Evolutionary conservation across 2,888 invertebrate species (phyloP).

Genomic region (Microplitis manilae): DNA sequence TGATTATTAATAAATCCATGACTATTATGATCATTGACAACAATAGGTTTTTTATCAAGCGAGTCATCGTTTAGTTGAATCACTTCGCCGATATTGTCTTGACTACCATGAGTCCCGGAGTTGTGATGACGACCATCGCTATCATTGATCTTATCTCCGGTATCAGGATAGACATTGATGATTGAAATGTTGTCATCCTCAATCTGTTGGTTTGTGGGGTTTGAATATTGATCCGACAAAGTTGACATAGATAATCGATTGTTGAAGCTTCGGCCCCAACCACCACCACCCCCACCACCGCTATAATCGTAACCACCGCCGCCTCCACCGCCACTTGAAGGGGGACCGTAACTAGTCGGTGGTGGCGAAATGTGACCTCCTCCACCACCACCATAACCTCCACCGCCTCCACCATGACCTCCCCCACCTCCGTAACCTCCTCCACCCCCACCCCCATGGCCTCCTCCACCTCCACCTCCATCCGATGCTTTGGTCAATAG

Average conservation of each 20-base stretch:
- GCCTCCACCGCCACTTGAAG: constrained; percentile 60
- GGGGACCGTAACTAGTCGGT: constrained; percentile 62
- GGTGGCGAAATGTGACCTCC: constrained; percentile 56
- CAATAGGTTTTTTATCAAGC: background rate
- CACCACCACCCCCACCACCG: constrained; percentile 68
- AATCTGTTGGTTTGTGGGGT: constrained; percentile 43
- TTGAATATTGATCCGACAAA: constrained; percentile 37
- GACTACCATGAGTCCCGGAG: constrained; percentile 33
- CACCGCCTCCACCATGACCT: constrained; percentile 69
- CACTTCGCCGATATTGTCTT: constrained; percentile 24
- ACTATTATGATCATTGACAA: too few relatives aligned
- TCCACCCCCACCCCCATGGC: constrained; percentile 71
- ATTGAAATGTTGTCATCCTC: constrained; percentile 8
- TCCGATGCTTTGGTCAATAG: constrained; percentile 72
- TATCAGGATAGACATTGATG: constrained; percentile 25
- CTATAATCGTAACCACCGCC: constrained; percentile 63
- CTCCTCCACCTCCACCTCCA: constrained; percentile 72
- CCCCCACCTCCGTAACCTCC: constrained; percentile 70
- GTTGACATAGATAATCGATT: constrained; percentile 64
- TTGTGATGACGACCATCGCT: constrained; percentile 11
- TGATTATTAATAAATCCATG: constrained; percentile 12
- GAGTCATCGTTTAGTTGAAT: background rate
- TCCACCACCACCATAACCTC: constrained; percentile 30
- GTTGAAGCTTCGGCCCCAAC: constrained; percentile 74
- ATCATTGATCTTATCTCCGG: constrained; percentile 10